These are phyloP conservation scores for Agonopterix arenella DNA, from an alignment of 2,888 invertebrate genomes.

Conservation along the genomic window DNA sequence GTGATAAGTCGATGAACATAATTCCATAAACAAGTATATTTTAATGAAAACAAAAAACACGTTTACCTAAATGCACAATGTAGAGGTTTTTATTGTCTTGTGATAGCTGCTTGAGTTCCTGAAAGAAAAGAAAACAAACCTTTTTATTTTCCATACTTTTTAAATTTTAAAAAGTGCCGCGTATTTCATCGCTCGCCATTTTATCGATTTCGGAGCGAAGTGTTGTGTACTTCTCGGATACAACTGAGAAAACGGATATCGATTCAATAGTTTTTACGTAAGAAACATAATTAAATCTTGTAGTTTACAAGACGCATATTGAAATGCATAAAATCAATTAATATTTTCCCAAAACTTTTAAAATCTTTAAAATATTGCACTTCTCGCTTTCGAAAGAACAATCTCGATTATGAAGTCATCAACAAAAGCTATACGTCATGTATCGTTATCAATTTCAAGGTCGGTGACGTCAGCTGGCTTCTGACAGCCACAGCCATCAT, in stretches of 20 bases:
- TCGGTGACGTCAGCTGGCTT: constrained; percentile 38
- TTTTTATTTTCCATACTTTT: not conserved
- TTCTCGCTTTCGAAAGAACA: not conserved
- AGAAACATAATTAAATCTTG: too few relatives aligned
- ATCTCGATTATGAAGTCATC: constrained; percentile 7
- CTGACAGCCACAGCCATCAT: not conserved
- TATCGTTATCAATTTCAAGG: constrained; percentile 21
- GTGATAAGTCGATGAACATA: too few relatives aligned
- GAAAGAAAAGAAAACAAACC: constrained; percentile 31
- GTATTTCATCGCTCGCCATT: too few relatives aligned
- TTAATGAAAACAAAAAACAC: not conserved
- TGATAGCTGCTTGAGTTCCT: constrained; percentile 83
- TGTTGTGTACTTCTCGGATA: too few relatives aligned
- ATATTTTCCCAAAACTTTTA: too few relatives aligned
- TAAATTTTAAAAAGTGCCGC: too few relatives aligned
- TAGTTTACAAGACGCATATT: too few relatives aligned
- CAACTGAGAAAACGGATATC: too few relatives aligned
- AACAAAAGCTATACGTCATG: constrained; percentile 22
- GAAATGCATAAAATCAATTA: too few relatives aligned
- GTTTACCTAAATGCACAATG: constrained; percentile 83
- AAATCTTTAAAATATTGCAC: too few relatives aligned
- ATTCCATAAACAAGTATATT: not conserved
- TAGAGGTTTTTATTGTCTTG: constrained; percentile 79
- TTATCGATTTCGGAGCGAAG: too few relatives aligned
- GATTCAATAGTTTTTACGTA: too few relatives aligned